Evolutionary conservation across 2,888 invertebrate species (phyloP), one percentile per base, ranked within the genome.

Genomic region (Sicus ferrugineus): DNA sequence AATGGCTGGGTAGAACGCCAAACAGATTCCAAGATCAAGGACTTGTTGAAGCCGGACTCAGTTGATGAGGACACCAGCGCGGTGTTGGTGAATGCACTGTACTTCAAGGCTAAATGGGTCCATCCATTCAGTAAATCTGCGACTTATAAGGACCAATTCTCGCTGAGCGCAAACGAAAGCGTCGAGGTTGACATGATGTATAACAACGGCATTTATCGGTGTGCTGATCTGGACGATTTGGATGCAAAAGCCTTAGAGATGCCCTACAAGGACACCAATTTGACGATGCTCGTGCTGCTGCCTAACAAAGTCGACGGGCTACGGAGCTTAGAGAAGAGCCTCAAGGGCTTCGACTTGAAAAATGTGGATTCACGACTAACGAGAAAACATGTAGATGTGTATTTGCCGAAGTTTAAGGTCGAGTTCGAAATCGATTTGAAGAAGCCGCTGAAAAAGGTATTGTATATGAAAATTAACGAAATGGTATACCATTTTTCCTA

Each of bases 91-190:
- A 96, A 95, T 81, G 95, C 95, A 0, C 89, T 96, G 19, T 94
- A 95, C 81, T 96, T 96, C 85, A 95, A 95, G 86, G 93, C 92
- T 2, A 87, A 88, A 46, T 96, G 95, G 94, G 83, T 86, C 56
- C 81, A 88, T 38, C 87, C 90, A 75, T 97, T 96, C 79, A 80
- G 90, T 28, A 79, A 86, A 0, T 77, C 78, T 0, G 34, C 76
- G 2, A 96, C 95, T 0, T 75, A 72, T 19, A 86, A 89, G 0
- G 87, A 86, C 66, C 88, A 89, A 1, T 97, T 97, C 86, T 87
- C 90, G 77, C 71, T 90, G 16, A 87, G 87, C 48, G 82, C 83
- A 16, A 84, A 83, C 0, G 86, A 87, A n/a, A 86, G 86, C 0
- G 62, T 77, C 0, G 34, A 74, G 21, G 89, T 92, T 2, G 88